Base-by-base conservation (phyloP, 2,888 invertebrate genomes). In the Pegoplata infirma region DNA sequence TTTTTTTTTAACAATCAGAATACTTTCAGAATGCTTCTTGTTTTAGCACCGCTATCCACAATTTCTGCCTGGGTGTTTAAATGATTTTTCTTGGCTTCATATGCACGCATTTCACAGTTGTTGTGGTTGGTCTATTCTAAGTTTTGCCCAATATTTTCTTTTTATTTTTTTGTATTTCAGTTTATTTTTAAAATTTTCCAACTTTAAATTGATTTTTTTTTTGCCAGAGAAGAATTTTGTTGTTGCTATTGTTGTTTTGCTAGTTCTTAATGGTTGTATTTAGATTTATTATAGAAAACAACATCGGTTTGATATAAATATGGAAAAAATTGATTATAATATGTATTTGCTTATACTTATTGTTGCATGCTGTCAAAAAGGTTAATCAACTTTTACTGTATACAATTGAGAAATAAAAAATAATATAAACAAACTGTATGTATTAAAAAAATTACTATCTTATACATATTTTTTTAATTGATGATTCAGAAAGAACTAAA, bases 21-120 rank as follows among this genome's bases (percentile, higher is more conserved):
- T n/a, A n/a, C n/a, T n/a, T n/a, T n/a, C n/a, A n/a, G n/a, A n/a
- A n/a, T n/a, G n/a, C n/a, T n/a, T n/a, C n/a, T n/a, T n/a, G n/a
- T n/a, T n/a, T n/a, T n/a, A n/a, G n/a, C n/a, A n/a, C n/a, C n/a
- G n/a, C n/a, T n/a, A n/a, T n/a, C n/a, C n/a, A n/a, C n/a, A n/a
- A n/a, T n/a, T n/a, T n/a, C n/a, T n/a, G n/a, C n/a, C n/a, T n/a
- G n/a, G n/a, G n/a, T n/a, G 40, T 55, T 72, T 56, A 68, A 72
- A 76, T 76, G 53, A 64, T 59, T 74, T 74, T 73, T 69, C 68
- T 78, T 69, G 58, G 64, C 64, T 78, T 73, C 58, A 58, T 66
- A 49, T 74, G 78, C 64, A 78, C 73, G 77, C 68, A 69, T 69
- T 73, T 68, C 17, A 55, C 63, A 68, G 61, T 75, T 75, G 49